phyloP scores from a whole-genome alignment of 2,113 vertebrate genomes.

The Ictalurus punctatus region DNA sequence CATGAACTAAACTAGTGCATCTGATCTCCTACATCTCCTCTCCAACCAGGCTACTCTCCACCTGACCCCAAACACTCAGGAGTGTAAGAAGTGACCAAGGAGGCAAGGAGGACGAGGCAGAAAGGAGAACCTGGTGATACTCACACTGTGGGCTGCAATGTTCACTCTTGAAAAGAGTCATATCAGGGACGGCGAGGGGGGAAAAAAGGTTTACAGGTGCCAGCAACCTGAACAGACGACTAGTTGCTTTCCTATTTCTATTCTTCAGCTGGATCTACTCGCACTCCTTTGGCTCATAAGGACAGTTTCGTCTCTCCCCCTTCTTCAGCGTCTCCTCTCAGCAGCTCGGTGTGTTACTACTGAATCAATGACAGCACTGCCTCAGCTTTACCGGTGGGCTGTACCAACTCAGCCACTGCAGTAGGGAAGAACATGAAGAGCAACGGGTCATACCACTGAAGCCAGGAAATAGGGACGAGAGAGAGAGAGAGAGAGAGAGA shows the following conservation, averaged over 20 bases:
- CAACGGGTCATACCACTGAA: slow-evolving; percentile 57
- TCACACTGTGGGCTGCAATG: slow-evolving; percentile 74
- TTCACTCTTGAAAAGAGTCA: slow-evolving; percentile 74
- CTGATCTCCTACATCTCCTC: not conserved
- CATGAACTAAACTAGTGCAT: not conserved
- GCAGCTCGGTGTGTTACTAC: slow-evolving; percentile 69
- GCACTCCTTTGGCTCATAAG: slow-evolving; percentile 24
- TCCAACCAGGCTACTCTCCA: not conserved
- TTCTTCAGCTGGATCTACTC: slow-evolving; percentile 48
- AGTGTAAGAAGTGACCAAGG: not conserved
- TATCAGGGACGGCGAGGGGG: slow-evolving; percentile 64
- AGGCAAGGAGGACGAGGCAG: not conserved
- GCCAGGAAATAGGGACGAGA: slow-evolving; percentile 49
- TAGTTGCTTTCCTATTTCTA: slow-evolving; percentile 41
- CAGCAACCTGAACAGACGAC: slow-evolving; percentile 18
- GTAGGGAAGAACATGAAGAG: slow-evolving; percentile 58
- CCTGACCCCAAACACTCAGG: not conserved
- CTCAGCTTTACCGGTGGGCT: slow-evolving; percentile 63
- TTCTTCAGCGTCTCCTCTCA: slow-evolving; percentile 33
- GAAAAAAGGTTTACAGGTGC: slow-evolving; percentile 3
- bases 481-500: slow-evolving; percentile 23
- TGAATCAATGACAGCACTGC: slow-evolving; percentile 70
- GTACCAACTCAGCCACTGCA: slow-evolving; percentile 66
- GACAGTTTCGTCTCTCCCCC: slow-evolving; percentile 17
- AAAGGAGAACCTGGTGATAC: slow-evolving; percentile 56